A percentile compares a stretch with the other conserved stretches of the same genome.
Conservation (phyloP, 2,113 vertebrate species). For the Catharus fuscescens region DNA sequence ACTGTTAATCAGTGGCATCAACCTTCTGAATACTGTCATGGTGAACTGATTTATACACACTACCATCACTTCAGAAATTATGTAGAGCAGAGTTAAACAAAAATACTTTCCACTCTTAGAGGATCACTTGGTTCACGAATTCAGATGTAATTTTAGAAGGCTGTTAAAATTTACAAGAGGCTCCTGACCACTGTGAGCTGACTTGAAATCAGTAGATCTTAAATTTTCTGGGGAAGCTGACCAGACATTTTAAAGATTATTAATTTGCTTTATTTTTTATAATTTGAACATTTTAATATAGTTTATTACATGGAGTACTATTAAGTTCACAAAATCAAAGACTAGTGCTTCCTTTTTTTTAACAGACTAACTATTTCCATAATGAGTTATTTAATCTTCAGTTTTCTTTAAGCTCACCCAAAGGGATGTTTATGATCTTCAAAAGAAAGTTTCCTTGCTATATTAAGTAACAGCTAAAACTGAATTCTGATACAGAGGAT, state of each 20-base stretch:
- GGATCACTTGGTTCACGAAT: background rate
- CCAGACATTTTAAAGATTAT: background rate
- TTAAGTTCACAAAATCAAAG: background rate
- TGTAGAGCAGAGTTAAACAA: background rate
- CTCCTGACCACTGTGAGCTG: background rate
- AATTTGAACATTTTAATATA: background rate
- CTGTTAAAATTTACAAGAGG: background rate
- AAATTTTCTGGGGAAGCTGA: background rate
- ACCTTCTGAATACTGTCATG: background rate
- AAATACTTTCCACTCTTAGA: background rate
- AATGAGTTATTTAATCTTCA: slow-evolving; percentile 22
- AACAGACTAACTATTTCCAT: background rate
- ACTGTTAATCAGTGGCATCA: background rate
- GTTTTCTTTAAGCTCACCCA: background rate
- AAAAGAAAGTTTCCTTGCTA: background rate
- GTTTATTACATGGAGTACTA: background rate
- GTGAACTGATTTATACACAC: background rate
- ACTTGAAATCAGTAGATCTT: background rate
- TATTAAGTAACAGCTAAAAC: background rate
- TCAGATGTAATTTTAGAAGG: background rate
- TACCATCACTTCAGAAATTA: background rate
- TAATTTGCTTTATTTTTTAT: background rate
- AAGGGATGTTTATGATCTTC: background rate
- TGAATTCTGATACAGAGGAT: background rate
- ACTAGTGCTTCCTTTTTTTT: background rate